Evolutionary conservation across 2,113 vertebrate species (phyloP).

Genomic region (Scatophagus argus): DNA sequence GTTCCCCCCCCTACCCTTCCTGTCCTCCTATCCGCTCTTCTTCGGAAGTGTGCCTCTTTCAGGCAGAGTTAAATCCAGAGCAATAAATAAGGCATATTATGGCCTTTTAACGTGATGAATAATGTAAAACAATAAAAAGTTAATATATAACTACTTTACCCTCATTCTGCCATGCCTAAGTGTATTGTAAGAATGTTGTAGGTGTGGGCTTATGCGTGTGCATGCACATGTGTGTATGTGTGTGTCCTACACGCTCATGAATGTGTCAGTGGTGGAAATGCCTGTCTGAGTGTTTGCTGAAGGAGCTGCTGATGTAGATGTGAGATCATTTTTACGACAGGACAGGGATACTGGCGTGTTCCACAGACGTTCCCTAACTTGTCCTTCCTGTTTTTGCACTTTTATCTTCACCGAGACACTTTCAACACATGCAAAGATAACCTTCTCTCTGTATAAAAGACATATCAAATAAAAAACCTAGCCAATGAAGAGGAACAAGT

Average conservation of each 20-base stretch:
- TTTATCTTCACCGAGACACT: conserved; percentile 63
- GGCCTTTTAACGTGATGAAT: conserved; percentile 85
- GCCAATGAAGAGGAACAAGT: conserved; percentile 27
- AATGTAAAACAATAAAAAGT: conserved; percentile 86
- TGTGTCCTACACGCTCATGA: conserved; percentile 39
- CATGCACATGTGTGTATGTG: conserved; percentile 24
- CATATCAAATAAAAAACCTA: conserved; percentile 64
- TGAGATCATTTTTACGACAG: conserved; percentile 72
- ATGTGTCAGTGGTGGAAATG: conserved; percentile 71
- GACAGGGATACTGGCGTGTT: conserved; percentile 71
- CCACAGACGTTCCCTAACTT: conserved; percentile 62
- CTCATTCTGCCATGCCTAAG: conserved; percentile 82
- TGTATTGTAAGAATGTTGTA: conserved; percentile 73
- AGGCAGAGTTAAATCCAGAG: conserved; percentile 66
- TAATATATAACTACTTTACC: conserved; percentile 85
- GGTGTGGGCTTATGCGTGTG: conserved; percentile 48
- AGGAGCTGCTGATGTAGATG: conserved; percentile 76
- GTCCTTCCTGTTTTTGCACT: conserved; percentile 62
- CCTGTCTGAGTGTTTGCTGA: conserved; percentile 77
- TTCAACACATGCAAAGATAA: conserved; percentile 66
- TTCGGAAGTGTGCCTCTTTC: conserved; percentile 65
- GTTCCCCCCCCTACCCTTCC: conserved; percentile 14
- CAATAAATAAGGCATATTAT: conserved; percentile 85
- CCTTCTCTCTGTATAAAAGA: conserved; percentile 65
- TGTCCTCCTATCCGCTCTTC: conserved; percentile 45